Base-by-base conservation (phyloP, 2,888 invertebrate genomes). In the Andrena marginata region DNA sequence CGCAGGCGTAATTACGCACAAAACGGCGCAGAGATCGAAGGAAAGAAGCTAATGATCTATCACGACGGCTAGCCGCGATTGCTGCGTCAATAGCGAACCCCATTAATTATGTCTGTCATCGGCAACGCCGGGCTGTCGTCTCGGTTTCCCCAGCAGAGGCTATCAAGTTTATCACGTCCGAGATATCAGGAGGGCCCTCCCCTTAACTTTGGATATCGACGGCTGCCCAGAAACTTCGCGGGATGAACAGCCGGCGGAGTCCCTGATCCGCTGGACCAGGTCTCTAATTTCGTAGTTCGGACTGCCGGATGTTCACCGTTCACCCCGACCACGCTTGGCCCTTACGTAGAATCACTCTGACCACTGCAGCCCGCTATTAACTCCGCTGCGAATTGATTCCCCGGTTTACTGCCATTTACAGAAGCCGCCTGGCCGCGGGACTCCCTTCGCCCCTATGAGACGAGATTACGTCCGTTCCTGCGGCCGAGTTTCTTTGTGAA, bases 341-440 rank as follows among this genome's bases (percentile, higher is more conserved):
- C 82, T 83, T 84, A 82, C 85, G 74, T 77, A 51, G 80, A 85
- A 88, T 82, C 74, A 87, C 80, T 88, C 88, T 80, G 87, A 87
- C 91, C 88, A 86, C 84, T 77, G 88, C 87, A 86, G 85, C 89
- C 88, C 83, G 85, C 88, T 87, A 91, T 91, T 91, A 90, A 85
- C 87, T 86, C 90, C 68, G 80, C 88, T 90, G 82, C 85, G 88
- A 91, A 90, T 87, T 87, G 91, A 91, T 90, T 89, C 89, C 84
- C 85, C 84, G 85, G 86, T 90, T 91, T 88, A 87, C 89, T 82
- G 81, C 79, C 84, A 85, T 86, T 88, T 88, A 85, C 85, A 85
- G 86, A 70, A 88, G 67, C 84, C 56, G 59, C 29, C 69, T 23
- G 26, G 13, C 59, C 63, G 5, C 33, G 23, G 54, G 54, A 75